Evolutionary conservation across 2,888 invertebrate species (phyloP), one percentile per base, ranked within the genome.

Genomic region (Ormyrus labotus): DNA sequence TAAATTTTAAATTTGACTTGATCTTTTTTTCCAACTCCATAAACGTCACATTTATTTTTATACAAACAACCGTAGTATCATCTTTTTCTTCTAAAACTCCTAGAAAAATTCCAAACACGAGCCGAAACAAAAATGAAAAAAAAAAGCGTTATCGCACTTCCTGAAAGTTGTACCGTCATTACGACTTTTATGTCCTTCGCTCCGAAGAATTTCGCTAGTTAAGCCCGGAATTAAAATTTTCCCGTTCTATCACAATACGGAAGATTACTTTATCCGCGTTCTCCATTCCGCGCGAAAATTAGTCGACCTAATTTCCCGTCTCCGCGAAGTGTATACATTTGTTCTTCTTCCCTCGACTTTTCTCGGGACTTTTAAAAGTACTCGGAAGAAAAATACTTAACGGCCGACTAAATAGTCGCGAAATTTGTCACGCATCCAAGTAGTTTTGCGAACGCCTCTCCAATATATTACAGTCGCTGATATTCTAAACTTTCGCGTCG

Each of bases 391-490:
- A 71, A 71, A 61, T 8, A 51, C 55, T 71, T 4, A 48, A 61
- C 45, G 13, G 11, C 19, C n/a, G 53, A 5, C 34, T 48, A 63
- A 74, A 55, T 58, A 57, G 13, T 65, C 74, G 58, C 13, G 10
- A 65, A 74, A 74, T 58, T 74, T 74, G 45, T 67, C 58, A 50
- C 34, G 58, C 9, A 48, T 74, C 67, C 74, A 51, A 67, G 51
- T 19, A 11, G 58, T 74, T 74, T 74, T 19, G 8, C 34, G 19
- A 13, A 34, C n/a, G 45, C 50, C 64, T 50, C 68, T 48, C 51
- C 50, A 71, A 76, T 80, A 63, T 11, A 61, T 48, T 45, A 57
- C 13, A 34, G 13, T 57, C 3, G 19, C 10, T 10, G 47, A 55
- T 51, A 55, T 47, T 50, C 45, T n/a, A 19, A 67, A 74, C 58